Percentiles rank a stretch among this genome's conserved stretches.
These are phyloP conservation scores for Ellobius talpinus DNA, from an alignment of 2,113 vertebrate genomes.

Conservation along the genomic window DNA sequence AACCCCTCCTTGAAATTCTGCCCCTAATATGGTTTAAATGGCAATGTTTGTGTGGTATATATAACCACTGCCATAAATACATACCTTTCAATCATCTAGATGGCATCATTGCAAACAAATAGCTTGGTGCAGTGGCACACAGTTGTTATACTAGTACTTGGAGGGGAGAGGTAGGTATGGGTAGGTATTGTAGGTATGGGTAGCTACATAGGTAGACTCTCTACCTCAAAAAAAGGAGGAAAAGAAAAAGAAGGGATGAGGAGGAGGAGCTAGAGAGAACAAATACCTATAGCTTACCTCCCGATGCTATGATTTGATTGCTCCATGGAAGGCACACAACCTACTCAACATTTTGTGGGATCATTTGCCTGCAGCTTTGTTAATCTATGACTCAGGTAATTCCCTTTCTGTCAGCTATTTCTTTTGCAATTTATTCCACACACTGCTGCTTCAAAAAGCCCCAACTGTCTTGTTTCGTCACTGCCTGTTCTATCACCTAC, in stretches of 20 bases:
- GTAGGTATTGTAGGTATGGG: background rate
- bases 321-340: background rate
- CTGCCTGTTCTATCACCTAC: background rate
- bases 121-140: background rate
- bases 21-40: background rate
- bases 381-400: background rate
- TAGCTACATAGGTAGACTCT: background rate
- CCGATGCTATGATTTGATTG: background rate
- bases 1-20: background rate
- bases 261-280: background rate
- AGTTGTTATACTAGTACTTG: background rate
- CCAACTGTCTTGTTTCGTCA: too few species aligned
- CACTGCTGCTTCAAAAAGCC: too few species aligned
- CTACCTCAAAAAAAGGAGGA: background rate
- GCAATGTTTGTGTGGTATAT: background rate
- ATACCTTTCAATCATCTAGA: background rate
- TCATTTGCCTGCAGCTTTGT: background rate
- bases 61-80: background rate
- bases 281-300: background rate
- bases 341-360: background rate
- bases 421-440: background rate
- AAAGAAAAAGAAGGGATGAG: background rate
- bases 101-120: background rate
- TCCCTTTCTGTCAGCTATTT: background rate
- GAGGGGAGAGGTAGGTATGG: background rate